phyloP scores from a whole-genome alignment of 2,113 vertebrate species.

The Anseranas semipalmata region DNA sequence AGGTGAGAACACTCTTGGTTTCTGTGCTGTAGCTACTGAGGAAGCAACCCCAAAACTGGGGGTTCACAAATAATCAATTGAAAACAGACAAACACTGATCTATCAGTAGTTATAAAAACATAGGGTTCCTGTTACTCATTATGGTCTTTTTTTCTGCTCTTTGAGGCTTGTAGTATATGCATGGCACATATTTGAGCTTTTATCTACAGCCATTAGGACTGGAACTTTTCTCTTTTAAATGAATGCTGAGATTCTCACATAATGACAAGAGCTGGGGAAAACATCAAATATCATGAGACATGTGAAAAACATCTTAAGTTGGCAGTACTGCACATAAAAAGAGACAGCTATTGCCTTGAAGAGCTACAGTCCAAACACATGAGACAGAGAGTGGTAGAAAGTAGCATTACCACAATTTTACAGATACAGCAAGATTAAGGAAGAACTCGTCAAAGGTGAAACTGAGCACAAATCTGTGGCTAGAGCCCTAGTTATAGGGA shows the following conservation, averaged over 20 bases:
- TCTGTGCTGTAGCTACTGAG: not conserved
- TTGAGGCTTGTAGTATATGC: conserved; percentile 28
- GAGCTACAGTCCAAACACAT: conserved; percentile 12
- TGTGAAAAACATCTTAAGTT: conserved; percentile 43
- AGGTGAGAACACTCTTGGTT: not conserved
- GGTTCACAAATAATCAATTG: not conserved
- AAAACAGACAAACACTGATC: not conserved
- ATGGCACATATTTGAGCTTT: conserved; percentile 26
- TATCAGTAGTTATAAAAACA: not conserved
- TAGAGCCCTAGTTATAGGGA: not conserved
- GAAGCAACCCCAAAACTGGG: not conserved
- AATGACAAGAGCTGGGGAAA: conserved; percentile 39
- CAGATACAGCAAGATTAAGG: conserved; percentile 7
- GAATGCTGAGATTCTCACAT: conserved; percentile 46
- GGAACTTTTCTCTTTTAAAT: conserved; percentile 34
- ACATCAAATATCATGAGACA: conserved; percentile 61
- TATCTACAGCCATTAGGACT: conserved; percentile 43
- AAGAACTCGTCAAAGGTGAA: not conserved
- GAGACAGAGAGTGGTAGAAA: not conserved
- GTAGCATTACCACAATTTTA: conserved; percentile 4
- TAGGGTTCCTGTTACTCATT: not conserved
- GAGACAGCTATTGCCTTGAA: conserved; percentile 32
- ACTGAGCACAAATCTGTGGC: not conserved
- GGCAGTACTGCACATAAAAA: conserved; percentile 38
- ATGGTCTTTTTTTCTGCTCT: not conserved